Conservation (phyloP, 2,888 invertebrate species). For the Drosophila testacea region DNA sequence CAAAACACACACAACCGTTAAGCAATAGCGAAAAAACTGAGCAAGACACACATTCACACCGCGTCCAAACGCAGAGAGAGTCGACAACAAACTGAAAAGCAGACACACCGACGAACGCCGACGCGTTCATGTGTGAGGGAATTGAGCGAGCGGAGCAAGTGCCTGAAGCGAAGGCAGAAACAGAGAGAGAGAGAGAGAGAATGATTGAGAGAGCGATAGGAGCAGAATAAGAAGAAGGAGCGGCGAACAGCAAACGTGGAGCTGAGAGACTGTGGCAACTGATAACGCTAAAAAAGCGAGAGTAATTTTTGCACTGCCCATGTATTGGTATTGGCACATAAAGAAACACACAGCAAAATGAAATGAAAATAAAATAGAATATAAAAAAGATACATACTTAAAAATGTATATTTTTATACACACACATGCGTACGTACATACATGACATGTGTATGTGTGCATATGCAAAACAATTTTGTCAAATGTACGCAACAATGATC, state of each 20-base stretch:
- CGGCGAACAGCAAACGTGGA: constrained; percentile 8
- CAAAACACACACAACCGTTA: constrained; percentile 55
- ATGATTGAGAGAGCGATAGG: background rate
- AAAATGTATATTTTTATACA: too few relatives aligned
- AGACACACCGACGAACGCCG: constrained; percentile 48
- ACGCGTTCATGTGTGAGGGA: constrained; percentile 54
- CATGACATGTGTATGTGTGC: background rate
- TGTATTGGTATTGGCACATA: constrained; percentile 31
- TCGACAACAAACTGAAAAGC: constrained; percentile 65
- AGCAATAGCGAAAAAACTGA: constrained; percentile 9
- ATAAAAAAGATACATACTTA: constrained; percentile 1
- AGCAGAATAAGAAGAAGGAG: constrained; percentile 19
- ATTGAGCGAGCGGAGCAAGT: constrained; percentile 66
- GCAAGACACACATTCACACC: constrained; percentile 28
- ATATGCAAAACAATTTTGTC: constrained; percentile 42
- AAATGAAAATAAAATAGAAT: constrained; percentile 28
- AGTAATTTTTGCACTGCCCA: constrained; percentile 46
- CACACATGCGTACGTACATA: background rate
- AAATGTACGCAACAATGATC: constrained; percentile 36
- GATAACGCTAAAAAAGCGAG: constrained; percentile 76
- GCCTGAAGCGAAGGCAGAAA: constrained; percentile 42
- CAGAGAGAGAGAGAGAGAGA: background rate
- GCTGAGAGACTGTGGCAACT: constrained; percentile 49
- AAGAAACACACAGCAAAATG: constrained; percentile 32
- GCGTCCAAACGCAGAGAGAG: constrained; percentile 75